Conservation (phyloP, 2,888 invertebrate species). For the Sesia bembeciformis region DNA sequence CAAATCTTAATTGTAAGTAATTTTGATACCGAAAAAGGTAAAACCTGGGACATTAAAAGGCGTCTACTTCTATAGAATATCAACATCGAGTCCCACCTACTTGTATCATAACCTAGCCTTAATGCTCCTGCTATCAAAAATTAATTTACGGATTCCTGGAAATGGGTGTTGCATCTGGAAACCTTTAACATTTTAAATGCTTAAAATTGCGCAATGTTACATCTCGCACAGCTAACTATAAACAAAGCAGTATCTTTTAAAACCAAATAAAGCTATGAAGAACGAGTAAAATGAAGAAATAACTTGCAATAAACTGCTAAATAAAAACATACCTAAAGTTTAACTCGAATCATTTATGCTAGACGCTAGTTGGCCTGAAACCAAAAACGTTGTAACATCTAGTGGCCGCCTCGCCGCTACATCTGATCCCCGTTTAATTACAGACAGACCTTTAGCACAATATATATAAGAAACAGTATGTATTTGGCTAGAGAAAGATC, state of each 20-base stretch:
- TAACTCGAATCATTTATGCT: constrained; percentile 51
- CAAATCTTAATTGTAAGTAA: no score
- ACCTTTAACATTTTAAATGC: no score
- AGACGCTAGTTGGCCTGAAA: constrained; percentile 52
- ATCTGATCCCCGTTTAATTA: constrained; percentile 51
- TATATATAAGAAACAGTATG: neutral
- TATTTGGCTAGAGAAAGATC: no score
- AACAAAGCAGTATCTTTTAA: neutral
- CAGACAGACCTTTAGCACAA: neutral
- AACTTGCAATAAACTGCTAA: constrained; percentile 1
- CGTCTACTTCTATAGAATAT: no score
- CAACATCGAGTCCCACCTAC: no score
- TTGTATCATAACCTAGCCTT: no score
- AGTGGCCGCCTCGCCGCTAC: constrained; percentile 31
- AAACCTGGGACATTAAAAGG: no score
- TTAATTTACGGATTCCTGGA: no score
- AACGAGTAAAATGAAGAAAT: neutral
- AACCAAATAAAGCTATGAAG: neutral
- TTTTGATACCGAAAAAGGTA: no score
- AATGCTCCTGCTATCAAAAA: no score
- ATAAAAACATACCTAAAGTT: constrained; percentile 35
- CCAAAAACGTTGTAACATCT: constrained; percentile 45
- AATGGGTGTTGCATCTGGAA: no score
- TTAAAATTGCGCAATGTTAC: neutral
- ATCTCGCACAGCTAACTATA: neutral